phyloP scores from a whole-genome alignment of 2,888 invertebrate species.

The Apodemia duryi region DNA sequence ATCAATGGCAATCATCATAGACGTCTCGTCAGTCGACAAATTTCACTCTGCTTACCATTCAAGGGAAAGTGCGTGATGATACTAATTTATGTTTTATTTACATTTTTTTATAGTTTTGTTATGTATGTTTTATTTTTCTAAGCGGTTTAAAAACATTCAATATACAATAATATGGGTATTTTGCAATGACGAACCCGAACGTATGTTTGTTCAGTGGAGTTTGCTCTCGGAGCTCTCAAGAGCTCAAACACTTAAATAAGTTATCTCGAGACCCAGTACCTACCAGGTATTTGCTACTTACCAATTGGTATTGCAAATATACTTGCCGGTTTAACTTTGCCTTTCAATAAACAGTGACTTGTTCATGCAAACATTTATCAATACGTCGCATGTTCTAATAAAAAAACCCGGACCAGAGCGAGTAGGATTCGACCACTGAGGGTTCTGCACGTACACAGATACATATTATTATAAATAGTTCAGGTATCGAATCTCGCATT shows the following conservation, averaged over 20 bases:
- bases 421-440: too few relatives aligned
- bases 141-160: not conserved
- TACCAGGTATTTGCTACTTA: slow-evolving; percentile 25
- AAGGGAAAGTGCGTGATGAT: too few relatives aligned
- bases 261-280: slow-evolving; percentile 36
- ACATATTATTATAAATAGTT: too few relatives aligned
- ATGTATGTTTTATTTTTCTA: too few relatives aligned
- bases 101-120: too few relatives aligned
- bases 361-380: not conserved
- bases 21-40: too few relatives aligned
- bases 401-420: not conserved
- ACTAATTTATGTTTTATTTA: too few relatives aligned
- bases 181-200: slow-evolving; percentile 19
- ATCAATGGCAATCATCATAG: too few relatives aligned
- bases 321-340: slow-evolving; percentile 17
- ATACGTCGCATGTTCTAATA: not conserved
- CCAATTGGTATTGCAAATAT: slow-evolving; percentile 22
- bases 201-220: slow-evolving; percentile 25
- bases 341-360: not conserved
- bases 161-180: slow-evolving; percentile 10
- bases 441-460: not conserved
- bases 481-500: too few relatives aligned
- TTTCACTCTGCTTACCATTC: too few relatives aligned
- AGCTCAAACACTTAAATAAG: slow-evolving; percentile 37
- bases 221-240: slow-evolving; percentile 32